Base-by-base conservation (phyloP, 2,888 invertebrate genomes). In the Piscicola geometra region DNA sequence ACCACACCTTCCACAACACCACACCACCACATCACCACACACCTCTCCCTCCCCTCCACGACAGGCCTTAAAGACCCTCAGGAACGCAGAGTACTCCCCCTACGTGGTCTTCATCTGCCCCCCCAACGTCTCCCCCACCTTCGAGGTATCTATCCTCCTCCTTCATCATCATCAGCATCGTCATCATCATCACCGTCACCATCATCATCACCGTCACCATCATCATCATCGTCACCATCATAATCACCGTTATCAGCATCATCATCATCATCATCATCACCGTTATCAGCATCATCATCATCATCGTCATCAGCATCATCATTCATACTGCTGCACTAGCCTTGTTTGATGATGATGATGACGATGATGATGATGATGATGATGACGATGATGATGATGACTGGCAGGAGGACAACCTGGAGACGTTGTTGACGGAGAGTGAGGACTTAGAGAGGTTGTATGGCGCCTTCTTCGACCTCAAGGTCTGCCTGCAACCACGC, bases 41-140 rank as follows among this genome's bases (percentile, higher is more conserved):
- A 67, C 67, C 5, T n/a, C n/a, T n/a, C n/a, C n/a, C n/a, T 15
- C 12, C 67, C 12, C 67, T 28, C 67, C 12, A 5, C 12, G 30
- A 33, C 97, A 80, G 90, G 97, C 78, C n/a, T 66, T 78, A 35
- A 78, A 78, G 50, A 75, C 79, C 15, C 75, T 78, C 28, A 70
- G 78, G 81, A 95, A 94, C 56, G 93, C 95, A 25, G 97, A 98
- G 87, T 97, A 96, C 86, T 92, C 97, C 81, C 97, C 97, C 52
- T 96, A 93, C 87, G 96, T 98, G 83, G 95, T 97, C 81, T 98
- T 97, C 88, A 95, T 97, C 82, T 95, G 94, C 71, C 96, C 97
- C 50, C 97, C 97, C 9, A 77, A 79, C 64, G 76, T 78, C 36
- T 78, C 76, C 69, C 73, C 73, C 15, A 64, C 73, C 2, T 73